These are phyloP conservation scores for Atractosteus spatula DNA, from an alignment of 2,113 vertebrate species.

Conservation along the genomic window DNA sequence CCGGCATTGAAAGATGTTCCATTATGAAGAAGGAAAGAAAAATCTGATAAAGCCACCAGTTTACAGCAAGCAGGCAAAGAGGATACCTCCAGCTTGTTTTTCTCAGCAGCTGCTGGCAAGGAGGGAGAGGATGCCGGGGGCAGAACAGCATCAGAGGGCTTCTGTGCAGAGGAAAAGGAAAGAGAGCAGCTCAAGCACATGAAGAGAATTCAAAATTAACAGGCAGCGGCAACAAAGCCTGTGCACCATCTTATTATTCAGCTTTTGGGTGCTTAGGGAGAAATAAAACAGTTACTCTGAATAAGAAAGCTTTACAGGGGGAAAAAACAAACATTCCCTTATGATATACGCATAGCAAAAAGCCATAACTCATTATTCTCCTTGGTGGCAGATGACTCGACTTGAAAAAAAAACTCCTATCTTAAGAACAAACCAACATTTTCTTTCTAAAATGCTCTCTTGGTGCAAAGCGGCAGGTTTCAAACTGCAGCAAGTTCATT, in stretches of 20 bases:
- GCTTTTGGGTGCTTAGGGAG: conserved; percentile 17
- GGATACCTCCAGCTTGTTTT: conserved; percentile 86
- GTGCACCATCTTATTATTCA: conserved; percentile 19
- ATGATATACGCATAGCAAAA: not conserved
- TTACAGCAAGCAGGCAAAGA: not conserved
- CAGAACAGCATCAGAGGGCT: conserved; percentile 80
- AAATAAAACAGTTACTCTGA: not conserved
- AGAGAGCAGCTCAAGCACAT: conserved; percentile 46
- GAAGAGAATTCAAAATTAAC: conserved; percentile 38
- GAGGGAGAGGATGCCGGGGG: conserved; percentile 79
- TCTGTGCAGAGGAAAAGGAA: conserved; percentile 66
- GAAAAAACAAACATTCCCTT: conserved; percentile 9
- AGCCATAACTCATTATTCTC: not conserved
- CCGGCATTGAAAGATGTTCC: too few relatives aligned
- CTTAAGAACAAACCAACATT: not conserved
- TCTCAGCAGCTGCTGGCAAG: conserved; percentile 81
- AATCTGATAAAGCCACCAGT: not conserved
- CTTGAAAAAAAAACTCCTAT: not conserved
- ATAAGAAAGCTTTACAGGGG: conserved; percentile 6
- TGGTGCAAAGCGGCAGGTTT: not conserved
- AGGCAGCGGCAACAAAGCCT: conserved; percentile 21
- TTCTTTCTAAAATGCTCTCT: not conserved
- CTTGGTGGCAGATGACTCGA: not conserved
- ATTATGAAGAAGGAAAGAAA: too few relatives aligned
- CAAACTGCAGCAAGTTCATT: not conserved